Evolutionary conservation across 2,888 invertebrate genomes (phyloP).

Genomic region (Hydrotaea diabolus): DNA sequence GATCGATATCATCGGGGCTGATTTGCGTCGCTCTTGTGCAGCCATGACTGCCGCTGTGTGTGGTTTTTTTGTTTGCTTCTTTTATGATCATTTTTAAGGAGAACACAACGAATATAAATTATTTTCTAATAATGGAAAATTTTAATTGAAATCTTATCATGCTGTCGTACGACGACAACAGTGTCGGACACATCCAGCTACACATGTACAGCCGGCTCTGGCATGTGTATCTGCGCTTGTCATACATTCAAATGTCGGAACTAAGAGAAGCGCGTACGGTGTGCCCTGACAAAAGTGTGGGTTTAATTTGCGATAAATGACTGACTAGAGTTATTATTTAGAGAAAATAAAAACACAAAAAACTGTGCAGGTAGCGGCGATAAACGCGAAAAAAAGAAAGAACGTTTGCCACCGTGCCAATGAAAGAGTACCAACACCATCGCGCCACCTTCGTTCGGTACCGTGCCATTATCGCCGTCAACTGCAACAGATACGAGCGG

Average conservation of each 20-base stretch:
- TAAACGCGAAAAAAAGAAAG: constrained; percentile 42
- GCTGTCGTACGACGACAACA: constrained; percentile 21
- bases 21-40: too few relatives aligned
- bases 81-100: neutral
- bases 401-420: constrained; percentile 52
- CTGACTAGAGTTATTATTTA: constrained; percentile 5
- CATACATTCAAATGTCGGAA: neutral
- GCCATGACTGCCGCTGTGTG: constrained; percentile 4
- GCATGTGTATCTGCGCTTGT: neutral
- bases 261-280: constrained; percentile 4
- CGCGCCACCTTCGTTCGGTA: neutral
- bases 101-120: constrained; percentile 24
- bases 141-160: constrained; percentile 64
- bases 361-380: constrained; percentile 48
- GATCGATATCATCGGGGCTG: neutral
- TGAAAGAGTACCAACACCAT: constrained; percentile 9
- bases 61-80: constrained; percentile 20
- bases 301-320: constrained; percentile 41
- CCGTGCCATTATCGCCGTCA: neutral
- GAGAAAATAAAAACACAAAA: neutral
- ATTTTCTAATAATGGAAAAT: constrained; percentile 47
- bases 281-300: neutral
- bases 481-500: neutral
- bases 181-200: constrained; percentile 41
- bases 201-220: constrained; percentile 15